Evolutionary conservation across 1,140 invertebrate species (phyloP).

Genomic region (Drosophila insularis): DNA sequence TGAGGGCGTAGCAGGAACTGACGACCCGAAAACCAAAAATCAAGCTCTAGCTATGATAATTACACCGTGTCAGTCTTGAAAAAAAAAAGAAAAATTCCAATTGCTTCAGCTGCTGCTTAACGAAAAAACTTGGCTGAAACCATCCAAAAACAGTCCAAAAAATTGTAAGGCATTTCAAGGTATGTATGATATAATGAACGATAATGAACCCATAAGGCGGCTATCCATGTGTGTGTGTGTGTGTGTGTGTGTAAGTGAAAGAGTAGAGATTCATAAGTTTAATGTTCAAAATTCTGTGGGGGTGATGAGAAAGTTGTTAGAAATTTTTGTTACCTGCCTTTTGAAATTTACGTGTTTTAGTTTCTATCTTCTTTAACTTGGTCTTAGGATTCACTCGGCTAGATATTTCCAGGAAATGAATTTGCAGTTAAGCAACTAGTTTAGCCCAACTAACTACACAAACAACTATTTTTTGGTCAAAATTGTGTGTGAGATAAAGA

Average conservation of each 20-base stretch:
- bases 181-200: constrained; percentile 64
- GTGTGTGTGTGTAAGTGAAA: constrained; percentile 38
- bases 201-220: constrained; percentile 49
- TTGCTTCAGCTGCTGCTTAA: constrained; percentile 49
- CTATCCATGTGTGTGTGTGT: too few relatives aligned
- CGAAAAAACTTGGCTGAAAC: constrained; percentile 43
- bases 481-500: too few relatives aligned
- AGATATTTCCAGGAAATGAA: background rate
- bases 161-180: constrained; percentile 50
- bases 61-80: constrained; percentile 64
- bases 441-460: too few relatives aligned
- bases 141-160: constrained; percentile 23
- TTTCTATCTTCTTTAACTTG: background rate
- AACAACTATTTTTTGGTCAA: too few relatives aligned
- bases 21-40: constrained; percentile 13
- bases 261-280: constrained; percentile 38
- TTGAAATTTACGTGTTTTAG: background rate
- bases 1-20: constrained; percentile 45
- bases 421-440: background rate
- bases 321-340: constrained; percentile 11
- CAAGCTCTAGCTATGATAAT: constrained; percentile 59
- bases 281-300: background rate
- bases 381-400: background rate
- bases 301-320: constrained; percentile 22
- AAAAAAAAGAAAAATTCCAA: constrained; percentile 56